A percentile compares a stretch with the other conserved stretches of the same genome.
Conservation (phyloP, 2,113 vertebrate species). For the Hirundichthys speculiger region DNA sequence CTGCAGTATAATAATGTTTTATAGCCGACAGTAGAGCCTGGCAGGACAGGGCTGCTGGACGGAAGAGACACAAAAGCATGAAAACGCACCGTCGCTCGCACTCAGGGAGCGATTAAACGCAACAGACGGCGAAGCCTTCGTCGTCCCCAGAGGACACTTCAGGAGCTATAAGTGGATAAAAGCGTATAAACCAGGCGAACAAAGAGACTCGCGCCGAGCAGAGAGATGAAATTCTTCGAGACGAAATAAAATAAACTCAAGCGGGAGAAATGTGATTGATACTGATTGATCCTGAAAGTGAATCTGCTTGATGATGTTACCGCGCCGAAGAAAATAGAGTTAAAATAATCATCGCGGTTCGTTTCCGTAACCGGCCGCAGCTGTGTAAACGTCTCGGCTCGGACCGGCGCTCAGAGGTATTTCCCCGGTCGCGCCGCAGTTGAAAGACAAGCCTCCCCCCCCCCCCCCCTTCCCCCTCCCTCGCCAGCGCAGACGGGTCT, state of each 20-base stretch:
- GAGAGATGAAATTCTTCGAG: not conserved
- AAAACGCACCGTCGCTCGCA: not conserved
- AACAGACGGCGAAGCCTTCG: constrained; percentile 62
- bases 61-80: constrained; percentile 5
- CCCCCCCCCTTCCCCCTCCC: no score
- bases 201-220: not conserved
- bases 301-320: constrained; percentile 43
- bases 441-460: constrained; percentile 44
- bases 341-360: constrained; percentile 51
- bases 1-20: constrained; percentile 44
- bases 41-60: constrained; percentile 31
- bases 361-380: constrained; percentile 58
- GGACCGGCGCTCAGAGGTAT: constrained; percentile 46
- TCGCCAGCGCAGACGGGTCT: not conserved
- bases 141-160: constrained; percentile 50
- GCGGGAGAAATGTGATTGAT: no score
- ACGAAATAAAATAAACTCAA: not conserved
- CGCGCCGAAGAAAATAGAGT: constrained; percentile 38
- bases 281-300: constrained; percentile 16
- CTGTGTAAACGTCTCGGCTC: constrained; percentile 67
- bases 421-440: constrained; percentile 31
- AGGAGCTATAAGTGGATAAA: constrained; percentile 49
- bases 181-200: constrained; percentile 5
- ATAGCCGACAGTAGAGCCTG: constrained; percentile 36
- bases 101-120: constrained; percentile 46